A percentile compares a stretch with the other conserved stretches of the same genome.
phyloP scores from a whole-genome alignment of 2,113 vertebrate genomes.

The Merops nubicus region DNA sequence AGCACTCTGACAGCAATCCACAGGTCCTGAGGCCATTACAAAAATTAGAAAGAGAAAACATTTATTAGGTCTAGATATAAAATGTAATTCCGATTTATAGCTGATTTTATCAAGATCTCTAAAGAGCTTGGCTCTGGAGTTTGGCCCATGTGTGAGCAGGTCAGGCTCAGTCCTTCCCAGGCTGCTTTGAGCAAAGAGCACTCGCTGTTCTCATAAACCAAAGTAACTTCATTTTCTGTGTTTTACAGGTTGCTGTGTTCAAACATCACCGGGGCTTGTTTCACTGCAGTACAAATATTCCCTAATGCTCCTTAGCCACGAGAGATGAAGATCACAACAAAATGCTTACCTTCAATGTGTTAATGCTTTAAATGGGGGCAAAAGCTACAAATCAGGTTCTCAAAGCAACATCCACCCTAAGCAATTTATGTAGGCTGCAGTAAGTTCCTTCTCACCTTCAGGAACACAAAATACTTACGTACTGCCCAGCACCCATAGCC shows the following conservation, averaged over 20 bases:
- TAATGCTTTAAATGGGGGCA: neutral
- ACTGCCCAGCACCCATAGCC: fast-evolving
- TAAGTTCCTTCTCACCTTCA: neutral
- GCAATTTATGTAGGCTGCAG: neutral
- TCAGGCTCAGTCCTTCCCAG: neutral
- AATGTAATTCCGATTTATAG: neutral
- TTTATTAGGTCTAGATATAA: neutral
- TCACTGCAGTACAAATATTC: neutral
- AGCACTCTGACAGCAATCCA: neutral
- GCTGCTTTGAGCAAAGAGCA: neutral
- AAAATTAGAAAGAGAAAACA: neutral
- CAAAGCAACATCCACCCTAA: neutral
- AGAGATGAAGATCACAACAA: neutral
- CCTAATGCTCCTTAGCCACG: neutral
- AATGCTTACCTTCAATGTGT: neutral
- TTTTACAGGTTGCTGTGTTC: neutral
- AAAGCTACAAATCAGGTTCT: neutral
- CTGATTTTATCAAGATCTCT: neutral
- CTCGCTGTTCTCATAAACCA: neutral
- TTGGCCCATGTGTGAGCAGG: neutral
- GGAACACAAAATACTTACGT: neutral
- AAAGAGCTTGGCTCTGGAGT: neutral
- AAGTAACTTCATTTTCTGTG: neutral
- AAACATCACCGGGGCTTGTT: neutral
- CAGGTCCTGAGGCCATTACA: neutral